Base-by-base conservation (phyloP, 2,888 invertebrate species). In the Scaptomyza cyrtandrae region DNA sequence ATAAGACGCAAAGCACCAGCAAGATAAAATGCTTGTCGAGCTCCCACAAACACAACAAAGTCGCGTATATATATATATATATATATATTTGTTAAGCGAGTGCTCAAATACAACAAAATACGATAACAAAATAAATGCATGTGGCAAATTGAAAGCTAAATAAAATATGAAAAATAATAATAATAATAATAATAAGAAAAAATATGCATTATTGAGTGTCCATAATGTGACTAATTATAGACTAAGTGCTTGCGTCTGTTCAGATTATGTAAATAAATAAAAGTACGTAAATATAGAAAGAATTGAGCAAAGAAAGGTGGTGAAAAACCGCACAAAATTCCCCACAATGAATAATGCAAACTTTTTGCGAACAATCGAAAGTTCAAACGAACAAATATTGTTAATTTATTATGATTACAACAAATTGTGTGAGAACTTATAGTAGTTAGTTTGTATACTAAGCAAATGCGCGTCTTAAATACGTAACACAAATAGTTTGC, bases 191-290 rank as follows among this genome's bases (percentile, higher is more conserved):
- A 45, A 45, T 9, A 14, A 39, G 24, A 31, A 53, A 29, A 41
- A n/a, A 33, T 33, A 41, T 16, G 56, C 54, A 33, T 48, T 29
- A 49, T 24, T 50, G 52, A 62, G 31, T 43, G 46, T 58, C 58
- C 57, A 67, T 66, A 49, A 66, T 19, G 67, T 82, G 83, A 82
- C 68, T 86, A 79, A 88, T 75, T 67, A 58, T 52, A 37, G 24
- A 56, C 43, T 46, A 6, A 37, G 14, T 13, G 41, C n/a, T 37
- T 16, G 16, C 7, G 10, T 16, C n/a, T 31, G 39, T 24, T 13
- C 14, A 39, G 33, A 33, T 24, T 24, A 53, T 45, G 24, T 50
- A 58, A 58, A 57, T 54, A 60, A 27, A 13, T n/a, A 27, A 41
- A n/a, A 24, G 3, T 27, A 43, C 37, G 3, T 27, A 2, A 4